A percentile compares a stretch with the other conserved stretches of the same genome.
Evolutionary conservation across 2,888 invertebrate genomes (phyloP).

Genomic region (Chymomyza procnemis): DNA sequence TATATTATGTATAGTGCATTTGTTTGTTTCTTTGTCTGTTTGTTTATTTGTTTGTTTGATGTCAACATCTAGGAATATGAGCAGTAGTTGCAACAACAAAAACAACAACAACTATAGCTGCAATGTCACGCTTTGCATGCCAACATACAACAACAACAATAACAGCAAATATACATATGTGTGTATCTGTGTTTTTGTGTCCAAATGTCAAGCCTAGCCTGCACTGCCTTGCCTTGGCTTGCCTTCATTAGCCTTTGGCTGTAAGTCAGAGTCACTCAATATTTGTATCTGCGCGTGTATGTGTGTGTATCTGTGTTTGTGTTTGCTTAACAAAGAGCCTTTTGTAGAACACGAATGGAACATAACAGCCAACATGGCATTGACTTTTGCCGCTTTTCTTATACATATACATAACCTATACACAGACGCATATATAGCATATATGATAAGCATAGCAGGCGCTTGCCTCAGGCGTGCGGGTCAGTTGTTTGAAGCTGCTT

Average conservation of each 20-base stretch:
- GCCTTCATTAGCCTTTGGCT: slow-evolving; percentile 69
- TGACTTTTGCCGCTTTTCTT: slow-evolving; percentile 49
- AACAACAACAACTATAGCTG: slow-evolving; percentile 14
- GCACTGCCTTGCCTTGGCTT: slow-evolving; percentile 25
- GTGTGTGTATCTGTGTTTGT: slow-evolving; percentile 7
- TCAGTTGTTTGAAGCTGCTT: background rate
- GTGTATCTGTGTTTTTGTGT: background rate
- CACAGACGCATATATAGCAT: background rate
- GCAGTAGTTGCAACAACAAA: slow-evolving; percentile 34
- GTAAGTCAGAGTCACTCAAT: slow-evolving; percentile 59
- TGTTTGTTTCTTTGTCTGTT: slow-evolving; percentile 52
- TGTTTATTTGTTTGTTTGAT: slow-evolving; percentile 52
- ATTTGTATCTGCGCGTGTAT: slow-evolving; percentile 1
- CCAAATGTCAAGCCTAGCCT: background rate
- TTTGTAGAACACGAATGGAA: slow-evolving; percentile 34
- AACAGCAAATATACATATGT: background rate
- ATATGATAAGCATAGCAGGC: too few species aligned
- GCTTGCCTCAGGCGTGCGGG: background rate
- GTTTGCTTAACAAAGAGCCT: slow-evolving; percentile 47
- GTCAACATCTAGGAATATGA: slow-evolving; percentile 58
- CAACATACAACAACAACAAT: background rate
- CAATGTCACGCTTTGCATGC: slow-evolving; percentile 11
- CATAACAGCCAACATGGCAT: slow-evolving; percentile 47
- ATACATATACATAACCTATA: background rate
- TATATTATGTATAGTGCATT: slow-evolving; percentile 14